These are phyloP conservation scores for Tipula vernalis DNA, from an alignment of 2,888 invertebrate species.

Conservation along the genomic window DNA sequence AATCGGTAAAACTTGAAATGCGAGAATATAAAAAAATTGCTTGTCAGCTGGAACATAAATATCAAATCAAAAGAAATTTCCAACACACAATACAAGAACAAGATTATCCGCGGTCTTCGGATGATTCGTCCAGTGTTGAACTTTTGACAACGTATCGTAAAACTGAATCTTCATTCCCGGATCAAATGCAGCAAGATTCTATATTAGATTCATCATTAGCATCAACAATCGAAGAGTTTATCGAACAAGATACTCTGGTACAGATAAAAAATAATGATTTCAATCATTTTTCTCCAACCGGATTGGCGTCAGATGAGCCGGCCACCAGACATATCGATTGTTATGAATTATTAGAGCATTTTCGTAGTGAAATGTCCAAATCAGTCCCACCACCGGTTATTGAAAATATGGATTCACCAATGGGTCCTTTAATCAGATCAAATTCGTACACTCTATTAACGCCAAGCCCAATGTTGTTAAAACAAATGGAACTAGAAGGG, in stretches of 20 bases:
- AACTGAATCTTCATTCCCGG: neutral
- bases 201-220: neutral
- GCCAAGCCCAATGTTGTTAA: slow-evolving; percentile 51
- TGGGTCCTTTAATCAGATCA: slow-evolving; percentile 46
- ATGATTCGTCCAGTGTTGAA: neutral
- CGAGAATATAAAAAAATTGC: slow-evolving; percentile 43
- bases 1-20: slow-evolving; percentile 50
- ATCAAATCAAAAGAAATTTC: neutral
- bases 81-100: neutral
- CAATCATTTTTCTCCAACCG: neutral
- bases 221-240: neutral
- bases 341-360: neutral
- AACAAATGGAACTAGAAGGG: slow-evolving; percentile 13
- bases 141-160: neutral
- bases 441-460: slow-evolving; percentile 66
- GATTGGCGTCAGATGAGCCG: neutral
- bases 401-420: slow-evolving; percentile 33
- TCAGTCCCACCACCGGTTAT: slow-evolving; percentile 12
- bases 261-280: neutral
- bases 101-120: neutral
- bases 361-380: neutral
- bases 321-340: neutral
- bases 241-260: neutral
- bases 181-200: neutral
- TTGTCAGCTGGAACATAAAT: neutral